Evolutionary conservation across 2,113 vertebrate genomes (phyloP), one percentile per base, ranked within the genome.

Genomic region (Myxocyprinus asiaticus): DNA sequence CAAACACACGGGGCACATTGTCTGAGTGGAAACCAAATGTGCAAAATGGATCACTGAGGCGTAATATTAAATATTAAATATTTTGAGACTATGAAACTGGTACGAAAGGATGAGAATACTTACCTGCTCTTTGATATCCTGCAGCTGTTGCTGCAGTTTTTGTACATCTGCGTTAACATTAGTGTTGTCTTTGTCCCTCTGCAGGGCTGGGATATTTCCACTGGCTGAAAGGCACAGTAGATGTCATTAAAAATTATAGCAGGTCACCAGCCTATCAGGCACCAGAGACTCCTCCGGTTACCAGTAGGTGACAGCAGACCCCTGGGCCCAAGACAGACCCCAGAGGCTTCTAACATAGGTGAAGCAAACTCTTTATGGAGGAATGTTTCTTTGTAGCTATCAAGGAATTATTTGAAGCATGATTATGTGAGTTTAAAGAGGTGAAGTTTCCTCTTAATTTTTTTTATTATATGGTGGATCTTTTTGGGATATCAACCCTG

Each of bases 111-210:
- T 50, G 8, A 0, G 47, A 69, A 53, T 14, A 6, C 5, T 5
- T n/a, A 99, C 98, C 94, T 99, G 98, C 66, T 99, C 97, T 76
- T 99, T 99, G 86, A 99, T 99, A 92, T 99, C 98, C 87, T 99
- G 98, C 64, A 99, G 92, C 88, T 99, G 98, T 62, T 99, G 98
- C 84, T 99, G 98, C 33, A 99, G 91, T 84, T 99, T 99, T 85
- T 99, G 98, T 8, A 99, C 97, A 17, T 99, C 98, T 0, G 98
- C 98, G 15, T 99, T 99, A 89, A 98, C 96, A 67, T 99, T 99
- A 51, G 97, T 99, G 88, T 99, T 99, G 88, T 99, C 97, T 81
- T 99, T 99, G 90, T 99, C 98, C 77, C 97, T 95, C 85, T 99
- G 97, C 87, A 99, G 75, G 76, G 93, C 96, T 9, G 97, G 96